phyloP scores from a whole-genome alignment of 2,797 vertebrate species.

The Lepus townsendii region DNA sequence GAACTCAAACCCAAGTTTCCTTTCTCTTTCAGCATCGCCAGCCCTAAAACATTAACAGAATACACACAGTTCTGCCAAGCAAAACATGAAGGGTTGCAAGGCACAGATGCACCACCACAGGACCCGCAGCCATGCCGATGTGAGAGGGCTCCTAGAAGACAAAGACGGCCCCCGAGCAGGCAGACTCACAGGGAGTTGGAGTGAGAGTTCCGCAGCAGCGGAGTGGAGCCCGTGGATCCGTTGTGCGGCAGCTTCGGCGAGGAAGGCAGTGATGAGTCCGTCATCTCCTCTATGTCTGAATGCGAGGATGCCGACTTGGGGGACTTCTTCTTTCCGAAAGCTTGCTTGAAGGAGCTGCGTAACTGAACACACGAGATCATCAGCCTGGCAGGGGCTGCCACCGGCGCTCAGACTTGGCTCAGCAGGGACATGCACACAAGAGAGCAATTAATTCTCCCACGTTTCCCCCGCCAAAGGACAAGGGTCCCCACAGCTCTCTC shows the following conservation, averaged over 20 bases:
- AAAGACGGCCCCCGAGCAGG: background rate
- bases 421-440: constrained; percentile 85
- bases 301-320: constrained; percentile 98
- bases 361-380: constrained; percentile 90
- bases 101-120: fast-evolving
- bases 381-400: constrained; percentile 1
- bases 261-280: constrained; percentile 96
- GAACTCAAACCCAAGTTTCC: background rate
- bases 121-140: too few species aligned
- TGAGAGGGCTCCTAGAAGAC: background rate
- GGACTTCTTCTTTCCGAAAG: constrained; percentile 99
- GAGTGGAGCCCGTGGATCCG: constrained; percentile 89
- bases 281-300: constrained; percentile 99
- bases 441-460: constrained; percentile 69
- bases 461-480: background rate
- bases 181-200: constrained; percentile 95
- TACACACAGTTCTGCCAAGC: background rate
- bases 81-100: background rate
- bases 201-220: constrained; percentile 95
- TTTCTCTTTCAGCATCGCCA: background rate
- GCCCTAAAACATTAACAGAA: background rate
- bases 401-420: background rate
- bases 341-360: constrained; percentile 99
- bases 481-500: constrained; percentile 52
- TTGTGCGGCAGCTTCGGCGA: constrained; percentile 97